Percentiles rank a stretch among this genome's conserved stretches.
These are phyloP conservation scores for Drosophila orena DNA, from an alignment of 1,140 invertebrate genomes.

Conservation along the genomic window DNA sequence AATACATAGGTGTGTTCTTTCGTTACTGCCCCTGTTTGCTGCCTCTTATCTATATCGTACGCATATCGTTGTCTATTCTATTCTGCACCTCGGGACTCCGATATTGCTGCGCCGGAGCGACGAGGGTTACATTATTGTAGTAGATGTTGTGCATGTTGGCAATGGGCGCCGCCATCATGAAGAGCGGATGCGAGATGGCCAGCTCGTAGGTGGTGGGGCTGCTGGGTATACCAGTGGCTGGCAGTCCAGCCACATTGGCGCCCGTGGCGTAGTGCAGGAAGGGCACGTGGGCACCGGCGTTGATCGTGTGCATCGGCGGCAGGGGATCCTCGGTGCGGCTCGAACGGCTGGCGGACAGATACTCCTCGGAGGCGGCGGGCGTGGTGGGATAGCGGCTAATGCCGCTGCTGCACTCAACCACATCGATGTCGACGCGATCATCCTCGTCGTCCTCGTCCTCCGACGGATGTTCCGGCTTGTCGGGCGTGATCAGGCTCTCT, in stretches of 20 bases:
- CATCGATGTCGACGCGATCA: slow-evolving; percentile 66
- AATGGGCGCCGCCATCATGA: slow-evolving; percentile 73
- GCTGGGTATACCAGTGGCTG: slow-evolving; percentile 45
- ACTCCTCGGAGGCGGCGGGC: slow-evolving; percentile 51
- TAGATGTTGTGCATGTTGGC: slow-evolving; percentile 66
- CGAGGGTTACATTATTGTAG: slow-evolving; percentile 66
- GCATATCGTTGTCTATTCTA: slow-evolving; percentile 77
- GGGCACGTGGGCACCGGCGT: slow-evolving; percentile 65
- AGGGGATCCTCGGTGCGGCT: slow-evolving; percentile 57
- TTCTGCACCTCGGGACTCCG: slow-evolving; percentile 64
- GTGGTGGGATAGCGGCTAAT: slow-evolving; percentile 37
- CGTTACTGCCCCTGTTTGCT: not conserved
- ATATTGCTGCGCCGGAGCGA: slow-evolving; percentile 66
- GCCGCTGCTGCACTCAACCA: slow-evolving; percentile 64
- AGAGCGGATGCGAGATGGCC: slow-evolving; percentile 69
- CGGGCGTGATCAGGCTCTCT: slow-evolving; percentile 93
- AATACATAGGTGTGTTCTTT: slow-evolving; percentile 15
- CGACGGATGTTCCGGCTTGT: slow-evolving; percentile 76
- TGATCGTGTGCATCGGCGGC: slow-evolving; percentile 74
- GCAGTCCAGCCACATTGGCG: slow-evolving; percentile 62
- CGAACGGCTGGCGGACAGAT: slow-evolving; percentile 35
- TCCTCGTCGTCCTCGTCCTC: slow-evolving; percentile 62
- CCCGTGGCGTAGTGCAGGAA: slow-evolving; percentile 72
- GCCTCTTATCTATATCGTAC: slow-evolving; percentile 55
- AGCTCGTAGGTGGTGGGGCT: slow-evolving; percentile 61